phyloP scores from a whole-genome alignment of 2,113 vertebrate species.

The Myocastor coypus region DNA sequence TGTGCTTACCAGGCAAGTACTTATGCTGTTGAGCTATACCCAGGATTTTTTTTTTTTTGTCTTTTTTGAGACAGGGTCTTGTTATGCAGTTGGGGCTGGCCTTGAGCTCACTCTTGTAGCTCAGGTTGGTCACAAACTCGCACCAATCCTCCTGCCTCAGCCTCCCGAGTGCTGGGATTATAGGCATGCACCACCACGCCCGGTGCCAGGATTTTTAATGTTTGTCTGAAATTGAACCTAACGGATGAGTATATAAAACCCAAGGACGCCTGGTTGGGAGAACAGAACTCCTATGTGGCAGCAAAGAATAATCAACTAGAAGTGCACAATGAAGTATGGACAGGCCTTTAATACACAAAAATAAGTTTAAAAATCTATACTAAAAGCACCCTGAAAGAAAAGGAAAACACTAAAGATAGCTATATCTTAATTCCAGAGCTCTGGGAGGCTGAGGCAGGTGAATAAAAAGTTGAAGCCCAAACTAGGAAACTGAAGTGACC shows the following conservation, averaged over 20 bases:
- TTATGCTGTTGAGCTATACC: no score
- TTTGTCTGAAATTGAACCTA: not conserved
- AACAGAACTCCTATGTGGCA: not conserved
- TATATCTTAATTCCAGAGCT: not conserved
- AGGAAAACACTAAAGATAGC: not conserved
- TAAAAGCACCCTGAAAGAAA: not conserved
- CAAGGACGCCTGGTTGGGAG: no score
- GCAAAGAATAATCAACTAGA: not conserved
- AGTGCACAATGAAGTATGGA: not conserved
- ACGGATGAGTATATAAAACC: not conserved
- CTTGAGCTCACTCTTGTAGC: no score
- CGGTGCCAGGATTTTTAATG: not conserved
- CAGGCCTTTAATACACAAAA: not conserved
- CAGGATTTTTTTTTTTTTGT: no score
- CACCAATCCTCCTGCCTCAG: no score
- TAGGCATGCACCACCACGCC: no score
- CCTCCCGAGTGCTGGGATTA: no score
- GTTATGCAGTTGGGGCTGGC: no score
- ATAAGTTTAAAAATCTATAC: slow-evolving; percentile 5
- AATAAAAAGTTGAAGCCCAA: not conserved
- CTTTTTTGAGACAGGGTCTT: no score
- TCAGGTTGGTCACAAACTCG: no score
- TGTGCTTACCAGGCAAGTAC: no score
- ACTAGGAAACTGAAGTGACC: not conserved
- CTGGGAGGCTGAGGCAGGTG: not conserved